Evolutionary conservation across 2,113 vertebrate genomes (phyloP).

Genomic region (Rhabdornis inornatus): DNA sequence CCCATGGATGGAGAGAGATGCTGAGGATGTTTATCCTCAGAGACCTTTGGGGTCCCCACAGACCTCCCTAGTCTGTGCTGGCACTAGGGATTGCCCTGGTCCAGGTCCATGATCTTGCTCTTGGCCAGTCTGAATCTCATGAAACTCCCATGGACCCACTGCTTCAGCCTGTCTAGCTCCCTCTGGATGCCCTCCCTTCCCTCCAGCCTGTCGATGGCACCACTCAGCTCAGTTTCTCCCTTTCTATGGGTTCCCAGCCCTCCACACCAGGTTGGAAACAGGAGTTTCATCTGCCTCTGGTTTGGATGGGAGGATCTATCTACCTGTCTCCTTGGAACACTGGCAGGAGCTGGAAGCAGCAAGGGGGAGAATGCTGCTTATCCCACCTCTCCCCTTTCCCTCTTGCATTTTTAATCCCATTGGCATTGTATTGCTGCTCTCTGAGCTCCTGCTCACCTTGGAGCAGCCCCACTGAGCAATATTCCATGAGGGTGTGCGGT

Average conservation of each 20-base stretch:
- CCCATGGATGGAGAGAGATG: background rate
- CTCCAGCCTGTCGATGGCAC: accelerated
- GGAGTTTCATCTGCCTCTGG: background rate
- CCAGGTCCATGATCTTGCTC: background rate
- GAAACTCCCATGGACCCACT: background rate
- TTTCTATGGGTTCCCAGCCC: background rate
- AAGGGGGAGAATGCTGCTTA: background rate
- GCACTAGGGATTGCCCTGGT: too few species aligned
- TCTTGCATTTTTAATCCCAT: background rate
- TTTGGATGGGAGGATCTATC: background rate
- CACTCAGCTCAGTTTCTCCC: background rate
- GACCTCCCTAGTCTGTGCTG: background rate
- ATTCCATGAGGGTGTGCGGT: background rate
- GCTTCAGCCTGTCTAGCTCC: background rate
- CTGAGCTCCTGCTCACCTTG: background rate
- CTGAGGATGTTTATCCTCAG: background rate
- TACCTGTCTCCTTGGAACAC: background rate
- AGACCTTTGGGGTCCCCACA: background rate
- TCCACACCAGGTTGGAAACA: background rate
- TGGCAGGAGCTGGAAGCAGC: background rate
- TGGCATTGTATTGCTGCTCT: background rate
- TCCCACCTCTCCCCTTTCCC: background rate
- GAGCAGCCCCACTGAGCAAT: background rate
- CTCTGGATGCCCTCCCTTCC: background rate
- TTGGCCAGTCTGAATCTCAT: background rate